phyloP scores from a whole-genome alignment of 92 coral and sea anemone species.

The Meandrina meandrites region DNA sequence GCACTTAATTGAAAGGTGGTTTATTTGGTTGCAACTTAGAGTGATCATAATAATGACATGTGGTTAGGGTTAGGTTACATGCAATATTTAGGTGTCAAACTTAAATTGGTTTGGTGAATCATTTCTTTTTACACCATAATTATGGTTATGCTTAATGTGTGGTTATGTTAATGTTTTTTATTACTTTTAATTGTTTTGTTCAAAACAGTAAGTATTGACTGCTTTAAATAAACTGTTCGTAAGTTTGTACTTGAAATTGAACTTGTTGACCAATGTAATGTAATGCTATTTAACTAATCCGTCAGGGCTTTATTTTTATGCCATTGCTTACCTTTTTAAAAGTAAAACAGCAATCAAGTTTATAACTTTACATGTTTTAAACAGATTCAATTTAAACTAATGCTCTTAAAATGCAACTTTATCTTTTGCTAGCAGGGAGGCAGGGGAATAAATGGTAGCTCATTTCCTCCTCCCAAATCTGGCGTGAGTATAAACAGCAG shows the following conservation, averaged over 20 bases:
- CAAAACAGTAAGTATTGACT: not conserved
- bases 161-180: too few relatives aligned
- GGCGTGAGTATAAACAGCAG: conserved; percentile 30
- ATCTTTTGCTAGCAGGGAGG: conserved; percentile 28
- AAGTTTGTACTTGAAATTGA: not conserved
- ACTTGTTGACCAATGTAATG: not conserved
- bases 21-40: too few relatives aligned
- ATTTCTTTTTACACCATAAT: too few relatives aligned
- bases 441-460: conserved; percentile 18
- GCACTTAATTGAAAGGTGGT: too few relatives aligned
- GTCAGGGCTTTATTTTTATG: not conserved
- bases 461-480: conserved; percentile 27
- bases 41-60: too few relatives aligned
- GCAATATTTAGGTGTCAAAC: too few relatives aligned
- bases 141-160: too few relatives aligned
- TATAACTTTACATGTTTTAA: not conserved
- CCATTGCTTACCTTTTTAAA: not conserved
- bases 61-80: too few relatives aligned
- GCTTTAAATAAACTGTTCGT: not conserved
- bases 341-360: not conserved
- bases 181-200: not conserved
- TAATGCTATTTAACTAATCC: not conserved
- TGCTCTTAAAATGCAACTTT: conserved; percentile 8
- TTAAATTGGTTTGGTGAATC: too few relatives aligned
- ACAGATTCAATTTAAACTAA: conserved; percentile 2